Evolutionary conservation across 1,140 invertebrate species (phyloP).

Genomic region (Zaprionus kolodkinae): DNA sequence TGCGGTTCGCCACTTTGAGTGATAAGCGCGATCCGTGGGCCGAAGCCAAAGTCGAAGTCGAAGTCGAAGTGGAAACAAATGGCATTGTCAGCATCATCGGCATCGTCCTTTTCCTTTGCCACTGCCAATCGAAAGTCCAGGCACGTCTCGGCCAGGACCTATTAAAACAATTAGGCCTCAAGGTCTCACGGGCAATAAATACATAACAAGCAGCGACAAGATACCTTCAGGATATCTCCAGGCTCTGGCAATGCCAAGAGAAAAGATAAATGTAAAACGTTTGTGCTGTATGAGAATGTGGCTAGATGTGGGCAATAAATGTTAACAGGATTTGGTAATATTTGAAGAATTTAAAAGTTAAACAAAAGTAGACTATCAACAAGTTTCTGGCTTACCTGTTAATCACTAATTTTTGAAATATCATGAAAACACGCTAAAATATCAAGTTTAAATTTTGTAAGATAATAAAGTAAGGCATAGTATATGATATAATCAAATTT

Average conservation of each 20-base stretch:
- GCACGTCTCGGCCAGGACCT: conserved; percentile 27
- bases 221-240: not conserved
- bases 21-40: conserved; percentile 40
- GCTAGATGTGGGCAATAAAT: not conserved
- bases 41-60: not conserved
- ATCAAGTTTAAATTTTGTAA: no score
- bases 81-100: conserved; percentile 29
- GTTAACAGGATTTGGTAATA: not conserved
- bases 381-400: not conserved
- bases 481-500: no score
- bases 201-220: conserved; percentile 9
- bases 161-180: conserved; percentile 47
- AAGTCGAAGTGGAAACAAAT: no score
- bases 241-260: not conserved
- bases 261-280: not conserved
- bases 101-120: not conserved
- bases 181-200: conserved; percentile 22
- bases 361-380: not conserved
- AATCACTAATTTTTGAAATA: not conserved
- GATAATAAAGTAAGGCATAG: no score
- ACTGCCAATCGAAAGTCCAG: conserved; percentile 9
- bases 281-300: not conserved
- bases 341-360: not conserved
- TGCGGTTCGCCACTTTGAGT: conserved; percentile 37
- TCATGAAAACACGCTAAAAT: not conserved